A percentile compares a stretch with the other conserved stretches of the same genome.
phyloP scores from a whole-genome alignment of 2,113 vertebrate genomes.

The Prionailurus viverrinus region DNA sequence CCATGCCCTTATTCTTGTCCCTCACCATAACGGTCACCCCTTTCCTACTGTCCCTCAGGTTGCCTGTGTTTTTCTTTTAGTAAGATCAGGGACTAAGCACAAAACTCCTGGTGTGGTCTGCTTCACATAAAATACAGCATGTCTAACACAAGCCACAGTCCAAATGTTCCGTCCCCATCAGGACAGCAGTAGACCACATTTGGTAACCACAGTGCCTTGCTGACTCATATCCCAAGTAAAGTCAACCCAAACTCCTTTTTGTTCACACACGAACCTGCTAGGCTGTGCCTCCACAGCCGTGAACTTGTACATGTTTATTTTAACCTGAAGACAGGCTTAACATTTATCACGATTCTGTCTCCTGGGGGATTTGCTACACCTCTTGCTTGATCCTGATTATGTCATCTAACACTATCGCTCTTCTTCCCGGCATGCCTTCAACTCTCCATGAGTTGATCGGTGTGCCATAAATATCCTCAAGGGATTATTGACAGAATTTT shows the following conservation, averaged over 20 bases:
- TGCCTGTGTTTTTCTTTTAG: not conserved
- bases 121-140: not conserved
- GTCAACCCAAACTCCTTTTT: not conserved
- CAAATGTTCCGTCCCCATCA: not conserved
- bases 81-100: not conserved
- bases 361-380: not conserved
- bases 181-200: constrained; percentile 10
- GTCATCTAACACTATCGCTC: not conserved
- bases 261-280: not conserved
- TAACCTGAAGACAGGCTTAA: not conserved
- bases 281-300: not conserved
- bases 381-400: not conserved
- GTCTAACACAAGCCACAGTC: not conserved
- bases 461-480: not conserved
- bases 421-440: constrained; percentile 8
- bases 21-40: not conserved
- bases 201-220: not conserved
- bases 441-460: not conserved
- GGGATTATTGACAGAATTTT: constrained; percentile 63
- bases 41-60: not conserved
- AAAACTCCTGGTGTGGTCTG: constrained; percentile 28
- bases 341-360: not conserved
- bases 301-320: not conserved
- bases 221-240: constrained; percentile 55
- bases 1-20: not conserved